Evolutionary conservation across 2,888 invertebrate species (phyloP).

Genomic region (Steinernema hermaphroditum): DNA sequence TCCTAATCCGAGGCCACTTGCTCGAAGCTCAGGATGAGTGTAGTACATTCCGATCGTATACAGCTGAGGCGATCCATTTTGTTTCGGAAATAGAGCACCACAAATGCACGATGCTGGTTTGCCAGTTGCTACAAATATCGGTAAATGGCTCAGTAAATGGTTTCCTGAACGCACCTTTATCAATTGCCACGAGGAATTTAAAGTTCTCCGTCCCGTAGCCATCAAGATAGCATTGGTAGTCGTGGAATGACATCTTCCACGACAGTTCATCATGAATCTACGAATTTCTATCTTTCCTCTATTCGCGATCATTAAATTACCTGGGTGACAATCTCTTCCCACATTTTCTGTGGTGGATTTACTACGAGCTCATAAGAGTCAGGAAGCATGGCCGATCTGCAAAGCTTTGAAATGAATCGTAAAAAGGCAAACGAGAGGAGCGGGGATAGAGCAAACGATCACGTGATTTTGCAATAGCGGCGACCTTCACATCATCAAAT

Average conservation of each 20-base stretch:
- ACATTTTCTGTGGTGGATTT: not conserved
- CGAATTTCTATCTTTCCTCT: too few relatives aligned
- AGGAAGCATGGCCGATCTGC: not conserved
- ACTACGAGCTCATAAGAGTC: not conserved
- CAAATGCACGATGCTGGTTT: not conserved
- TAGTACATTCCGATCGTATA: not conserved
- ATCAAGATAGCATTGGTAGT: not conserved
- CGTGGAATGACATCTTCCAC: slow-evolving; percentile 5
- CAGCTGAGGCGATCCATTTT: not conserved
- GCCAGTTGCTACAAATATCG: not conserved
- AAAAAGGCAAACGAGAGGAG: too few relatives aligned
- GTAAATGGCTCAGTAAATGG: not conserved
- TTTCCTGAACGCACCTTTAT: not conserved
- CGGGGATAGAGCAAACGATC: too few relatives aligned
- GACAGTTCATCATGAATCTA: not conserved
- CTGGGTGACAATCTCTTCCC: not conserved
- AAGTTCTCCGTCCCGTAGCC: not conserved
- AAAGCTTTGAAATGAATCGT: too few relatives aligned
- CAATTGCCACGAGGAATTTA: not conserved
- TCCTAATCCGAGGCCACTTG: not conserved
- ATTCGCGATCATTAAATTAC: too few relatives aligned
- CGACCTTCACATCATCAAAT: too few relatives aligned
- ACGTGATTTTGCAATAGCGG: too few relatives aligned
- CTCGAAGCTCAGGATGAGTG: not conserved
- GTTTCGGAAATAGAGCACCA: not conserved